Percentiles rank a stretch among this genome's conserved stretches.
phyloP scores from a whole-genome alignment of 2,888 invertebrate genomes.

The Chalcis sispes region DNA sequence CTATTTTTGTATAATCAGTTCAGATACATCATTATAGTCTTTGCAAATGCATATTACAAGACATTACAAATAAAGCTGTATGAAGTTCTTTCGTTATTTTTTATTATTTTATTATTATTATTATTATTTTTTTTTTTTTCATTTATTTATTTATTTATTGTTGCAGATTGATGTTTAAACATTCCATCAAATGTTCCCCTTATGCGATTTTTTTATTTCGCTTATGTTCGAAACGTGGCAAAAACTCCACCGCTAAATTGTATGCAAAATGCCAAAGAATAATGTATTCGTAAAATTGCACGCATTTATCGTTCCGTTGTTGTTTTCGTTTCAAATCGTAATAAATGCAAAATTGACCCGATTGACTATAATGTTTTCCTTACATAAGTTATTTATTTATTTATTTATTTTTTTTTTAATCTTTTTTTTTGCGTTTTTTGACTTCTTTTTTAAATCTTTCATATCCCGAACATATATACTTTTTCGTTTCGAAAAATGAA shows the following conservation, averaged over 20 bases:
- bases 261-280: slow-evolving; percentile 45
- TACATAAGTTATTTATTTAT: slow-evolving; percentile 37
- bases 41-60: slow-evolving; percentile 52
- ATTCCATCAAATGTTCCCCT: slow-evolving; percentile 26
- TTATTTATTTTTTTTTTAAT: slow-evolving; percentile 23
- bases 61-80: slow-evolving; percentile 54
- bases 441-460: slow-evolving; percentile 36
- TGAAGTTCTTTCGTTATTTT: slow-evolving; percentile 35
- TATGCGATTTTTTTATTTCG: slow-evolving; percentile 10
- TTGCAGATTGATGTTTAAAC: slow-evolving; percentile 36
- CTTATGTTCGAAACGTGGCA: slow-evolving; percentile 12
- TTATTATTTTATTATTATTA: too few relatives aligned
- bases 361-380: slow-evolving; percentile 54
- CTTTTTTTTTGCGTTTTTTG: neutral
- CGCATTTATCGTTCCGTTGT: slow-evolving; percentile 18
- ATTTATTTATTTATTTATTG: too few relatives aligned
- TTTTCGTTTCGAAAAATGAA: slow-evolving; percentile 14
- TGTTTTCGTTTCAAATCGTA: slow-evolving; percentile 36
- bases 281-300: slow-evolving; percentile 47
- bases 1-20: slow-evolving; percentile 57
- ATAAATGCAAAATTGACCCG: slow-evolving; percentile 55
- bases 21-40: slow-evolving; percentile 54
- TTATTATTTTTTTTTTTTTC: slow-evolving; percentile 16
- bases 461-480: slow-evolving; percentile 3
- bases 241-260: slow-evolving; percentile 23